Base-by-base conservation (phyloP, 1,140 invertebrate genomes). In the Penaeus japonicus region DNA sequence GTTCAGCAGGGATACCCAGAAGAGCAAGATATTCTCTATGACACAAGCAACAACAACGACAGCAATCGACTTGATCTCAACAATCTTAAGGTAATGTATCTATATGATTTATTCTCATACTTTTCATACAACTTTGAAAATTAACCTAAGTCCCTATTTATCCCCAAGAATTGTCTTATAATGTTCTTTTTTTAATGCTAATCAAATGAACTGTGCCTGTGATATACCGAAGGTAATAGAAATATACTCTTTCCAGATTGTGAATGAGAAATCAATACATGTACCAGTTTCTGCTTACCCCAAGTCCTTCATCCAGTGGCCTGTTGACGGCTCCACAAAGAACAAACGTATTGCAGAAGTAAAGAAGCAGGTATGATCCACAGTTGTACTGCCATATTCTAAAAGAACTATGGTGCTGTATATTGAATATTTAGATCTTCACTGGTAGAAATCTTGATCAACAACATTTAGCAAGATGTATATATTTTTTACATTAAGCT, bases 231-330 rank as follows among this genome's bases (percentile, higher is more conserved):
- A 54, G 10, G 24, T 65, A 22, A 10, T 73, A 39, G 27, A 27
- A 35, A 1, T 53, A 62, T 59, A 82, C n/a, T 65, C 53, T 70
- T 87, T 85, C n/a, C 77, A 85, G 81, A 84, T 32, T 62, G 27
- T 35, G 24, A 81, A 39, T 32, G 55, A 81, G 47, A 79, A 80
- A 20, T 82, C 87, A 22, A 54, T 83, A 5, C 81, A 57, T 22
- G 54, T 85, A 54, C 89, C 90, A 22, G 80, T 89, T 32, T 83
- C 84, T 4, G 90, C 90, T 32, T 90, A 85, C 82, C 90, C 90
- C 4, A 87, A 84, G 22, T 90, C 90, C 47, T 79, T 90, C 18
- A 90, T 90, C 32, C 89, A 90, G 90, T 90, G 90, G 90, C 90
- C 90, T 55, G 87, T 89, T 47, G 85, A 89, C 65, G 89, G 89